Base-by-base conservation (phyloP, 2,888 invertebrate species). In the Actias luna region DNA sequence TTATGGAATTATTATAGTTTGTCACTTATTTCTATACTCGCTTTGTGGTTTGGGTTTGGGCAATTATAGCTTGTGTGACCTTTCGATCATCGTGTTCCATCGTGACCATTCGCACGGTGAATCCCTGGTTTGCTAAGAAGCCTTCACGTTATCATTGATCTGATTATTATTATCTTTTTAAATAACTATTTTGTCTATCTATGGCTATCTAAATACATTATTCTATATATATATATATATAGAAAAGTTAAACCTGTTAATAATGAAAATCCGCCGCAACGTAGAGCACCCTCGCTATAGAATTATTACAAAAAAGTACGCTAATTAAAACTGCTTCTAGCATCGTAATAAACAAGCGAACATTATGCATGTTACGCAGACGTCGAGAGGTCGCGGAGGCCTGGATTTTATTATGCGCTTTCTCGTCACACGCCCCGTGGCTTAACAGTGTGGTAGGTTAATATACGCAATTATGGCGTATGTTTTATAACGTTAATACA, bases 351-450 rank as follows among this genome's bases (percentile, higher is more conserved):
- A 50, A 50, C 25, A 22, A 25, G 46, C 10, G 10, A 50, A 25
- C 46, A 25, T 50, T 22, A 50, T 50, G 12, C 7, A 22, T 50
- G 18, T n/a, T 42, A 50, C 46, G 46, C 46, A 50, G 46, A 50
- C 25, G 25, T 50, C 0, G 25, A 50, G 46, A 50, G 46, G 36
- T 52, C 61, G 65, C 57, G 60, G n/a, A n/a, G n/a, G n/a, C n/a
- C n/a, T 57, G 58, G 59, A 35, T 52, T 59, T 62, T 62, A 69
- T 72, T 74, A 79, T 75, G 71, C 75, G 73, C 67, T 68, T 70
- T 71, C 73, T 74, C 76, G 74, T 75, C 75, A 74, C 67, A 65
- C 70, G 75, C 71, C n/a, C 70, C 77, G 82, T 79, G 80, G 78
- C 77, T 74, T 60, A 42, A 27, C 25, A 46, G 27, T 7, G 8